phyloP scores from a whole-genome alignment of 2,113 vertebrate genomes.

The Orycteropus afer region DNA sequence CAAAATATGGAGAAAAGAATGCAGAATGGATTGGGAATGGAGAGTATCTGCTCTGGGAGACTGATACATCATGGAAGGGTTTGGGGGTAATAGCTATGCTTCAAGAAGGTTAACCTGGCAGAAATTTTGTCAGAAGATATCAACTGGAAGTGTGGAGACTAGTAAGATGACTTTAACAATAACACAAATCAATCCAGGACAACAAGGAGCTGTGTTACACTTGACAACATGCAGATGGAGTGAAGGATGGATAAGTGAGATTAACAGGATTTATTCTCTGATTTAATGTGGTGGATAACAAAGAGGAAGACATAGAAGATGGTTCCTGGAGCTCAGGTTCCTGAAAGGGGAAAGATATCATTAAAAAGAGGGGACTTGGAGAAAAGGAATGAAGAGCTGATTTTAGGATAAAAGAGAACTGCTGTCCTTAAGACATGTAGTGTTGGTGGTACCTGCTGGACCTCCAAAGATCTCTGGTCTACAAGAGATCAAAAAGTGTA shows the following conservation, averaged over 20 bases:
- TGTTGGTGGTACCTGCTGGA: neutral
- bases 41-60: neutral
- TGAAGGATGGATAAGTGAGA: neutral
- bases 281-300: neutral
- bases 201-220: neutral
- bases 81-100: neutral
- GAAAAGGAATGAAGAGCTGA: neutral
- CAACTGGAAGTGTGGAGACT: too few relatives aligned
- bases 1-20: neutral
- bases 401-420: neutral
- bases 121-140: neutral
- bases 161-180: neutral
- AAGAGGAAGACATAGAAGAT: neutral
- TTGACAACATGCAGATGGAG: neutral
- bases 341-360: neutral
- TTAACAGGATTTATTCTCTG: neutral
- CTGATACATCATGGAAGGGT: neutral
- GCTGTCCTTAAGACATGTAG: neutral
- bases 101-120: neutral
- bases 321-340: neutral
- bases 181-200: neutral
- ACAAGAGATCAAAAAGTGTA: neutral
- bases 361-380: too few relatives aligned
- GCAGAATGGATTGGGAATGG: accelerated
- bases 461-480: neutral